phyloP scores from a whole-genome alignment of 2,888 invertebrate species.

The Spilosoma lubricipeda region DNA sequence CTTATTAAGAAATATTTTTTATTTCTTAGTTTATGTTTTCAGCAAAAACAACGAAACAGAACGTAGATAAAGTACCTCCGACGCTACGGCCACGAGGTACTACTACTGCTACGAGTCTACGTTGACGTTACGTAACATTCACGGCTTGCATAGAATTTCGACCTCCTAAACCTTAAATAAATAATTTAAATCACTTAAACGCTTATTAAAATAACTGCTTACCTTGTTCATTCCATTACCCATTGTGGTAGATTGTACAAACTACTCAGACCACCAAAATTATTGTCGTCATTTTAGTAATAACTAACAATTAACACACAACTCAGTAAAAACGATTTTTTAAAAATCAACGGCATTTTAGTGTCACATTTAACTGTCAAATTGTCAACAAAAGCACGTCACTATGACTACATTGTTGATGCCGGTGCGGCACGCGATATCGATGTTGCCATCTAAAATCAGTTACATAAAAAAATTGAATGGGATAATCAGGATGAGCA shows the following conservation, averaged over 20 bases:
- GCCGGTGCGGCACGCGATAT: constrained; percentile 72
- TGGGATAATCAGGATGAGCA: constrained; percentile 45
- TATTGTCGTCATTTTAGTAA: constrained; percentile 68
- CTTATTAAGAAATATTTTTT: neutral
- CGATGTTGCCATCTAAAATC: constrained; percentile 62
- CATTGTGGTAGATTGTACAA: constrained; percentile 77
- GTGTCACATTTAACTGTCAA: constrained; percentile 69
- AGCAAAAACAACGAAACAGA: constrained; percentile 11
- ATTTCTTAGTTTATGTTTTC: neutral
- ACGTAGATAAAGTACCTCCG: constrained; percentile 42
- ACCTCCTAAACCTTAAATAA: constrained; percentile 25
- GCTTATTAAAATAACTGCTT: constrained; percentile 57
- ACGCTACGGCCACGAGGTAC: constrained; percentile 49
- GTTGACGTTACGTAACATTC: constrained; percentile 66
- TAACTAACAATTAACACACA: constrained; percentile 59
- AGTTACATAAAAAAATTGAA: constrained; percentile 56
- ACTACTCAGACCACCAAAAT: constrained; percentile 61
- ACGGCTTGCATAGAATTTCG: constrained; percentile 47
- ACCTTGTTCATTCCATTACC: constrained; percentile 98
- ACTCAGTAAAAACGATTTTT: constrained; percentile 59
- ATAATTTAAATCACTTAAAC: neutral
- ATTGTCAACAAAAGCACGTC: constrained; percentile 78
- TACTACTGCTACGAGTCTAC: constrained; percentile 58
- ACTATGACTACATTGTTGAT: constrained; percentile 86
- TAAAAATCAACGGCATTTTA: constrained; percentile 59